Evolutionary conservation across 2,797 vertebrate species (phyloP).

Genomic region (Cercopithecus petaurista): DNA sequence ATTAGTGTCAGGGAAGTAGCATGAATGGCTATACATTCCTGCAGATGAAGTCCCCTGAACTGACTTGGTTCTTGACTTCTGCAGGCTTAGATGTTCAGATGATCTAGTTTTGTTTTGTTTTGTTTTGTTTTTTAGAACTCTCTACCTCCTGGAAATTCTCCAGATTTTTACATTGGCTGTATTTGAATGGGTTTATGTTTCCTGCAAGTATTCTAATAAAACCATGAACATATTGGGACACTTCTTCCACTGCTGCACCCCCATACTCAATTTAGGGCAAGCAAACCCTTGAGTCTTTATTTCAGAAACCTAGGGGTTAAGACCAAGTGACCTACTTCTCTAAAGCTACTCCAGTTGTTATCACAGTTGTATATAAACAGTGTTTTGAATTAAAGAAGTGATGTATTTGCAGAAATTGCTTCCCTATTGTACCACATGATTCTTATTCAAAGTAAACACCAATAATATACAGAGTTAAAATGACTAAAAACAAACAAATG

Average conservation of each 20-base stretch:
- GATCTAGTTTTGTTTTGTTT: neutral
- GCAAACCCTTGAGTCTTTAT: neutral
- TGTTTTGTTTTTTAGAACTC: neutral
- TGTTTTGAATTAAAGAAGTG: slow-evolving; percentile 10
- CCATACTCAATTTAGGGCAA: neutral
- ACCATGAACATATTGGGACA: neutral
- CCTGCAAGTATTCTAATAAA: neutral
- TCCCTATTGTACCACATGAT: neutral
- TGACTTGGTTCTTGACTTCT: neutral
- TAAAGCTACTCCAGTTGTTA: neutral
- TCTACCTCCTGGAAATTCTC: neutral
- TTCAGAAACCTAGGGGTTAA: neutral
- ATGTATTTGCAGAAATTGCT: slow-evolving; percentile 4
- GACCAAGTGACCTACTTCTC: neutral
- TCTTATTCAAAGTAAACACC: neutral
- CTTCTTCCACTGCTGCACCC: neutral
- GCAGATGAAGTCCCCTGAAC: neutral
- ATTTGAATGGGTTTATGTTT: neutral
- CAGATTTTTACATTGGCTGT: neutral
- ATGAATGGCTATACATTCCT: neutral
- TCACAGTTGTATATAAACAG: neutral
- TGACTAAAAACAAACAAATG: neutral
- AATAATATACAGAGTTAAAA: neutral
- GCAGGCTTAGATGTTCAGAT: neutral
- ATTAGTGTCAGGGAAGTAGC: neutral